Conservation (phyloP, 2,113 vertebrate genomes). For the Sula dactylatra region DNA sequence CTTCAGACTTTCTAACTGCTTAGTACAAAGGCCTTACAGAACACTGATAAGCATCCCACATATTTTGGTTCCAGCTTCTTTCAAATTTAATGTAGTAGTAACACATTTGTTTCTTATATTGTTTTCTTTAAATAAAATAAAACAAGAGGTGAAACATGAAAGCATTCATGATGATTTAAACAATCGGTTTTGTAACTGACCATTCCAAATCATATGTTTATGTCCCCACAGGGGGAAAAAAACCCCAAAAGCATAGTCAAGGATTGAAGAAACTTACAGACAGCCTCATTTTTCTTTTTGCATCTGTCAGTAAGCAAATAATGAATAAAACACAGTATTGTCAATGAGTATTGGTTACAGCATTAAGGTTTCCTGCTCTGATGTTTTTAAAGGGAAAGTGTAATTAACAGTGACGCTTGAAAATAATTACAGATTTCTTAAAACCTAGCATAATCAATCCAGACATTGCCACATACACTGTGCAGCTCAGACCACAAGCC, state of each 20-base stretch:
- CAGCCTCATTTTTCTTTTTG: background rate
- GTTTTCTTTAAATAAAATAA: background rate
- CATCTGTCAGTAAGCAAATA: background rate
- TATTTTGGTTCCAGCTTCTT: background rate
- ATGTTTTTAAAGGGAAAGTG: background rate
- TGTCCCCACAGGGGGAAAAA: background rate
- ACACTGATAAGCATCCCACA: background rate
- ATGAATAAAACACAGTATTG: background rate
- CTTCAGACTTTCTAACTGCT: background rate
- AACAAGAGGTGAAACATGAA: background rate
- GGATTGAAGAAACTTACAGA: background rate
- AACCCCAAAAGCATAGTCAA: background rate
- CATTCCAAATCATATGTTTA: background rate
- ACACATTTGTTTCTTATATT: background rate
- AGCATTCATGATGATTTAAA: background rate
- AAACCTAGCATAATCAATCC: background rate
- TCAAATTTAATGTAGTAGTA: background rate
- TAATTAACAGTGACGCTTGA: background rate
- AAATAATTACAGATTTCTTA: background rate
- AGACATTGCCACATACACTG: background rate
- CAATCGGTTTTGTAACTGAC: background rate
- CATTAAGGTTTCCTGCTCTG: background rate
- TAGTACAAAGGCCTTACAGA: background rate
- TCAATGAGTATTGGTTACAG: background rate
- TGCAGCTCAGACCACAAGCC: background rate